A percentile compares a stretch with the other conserved stretches of the same genome.
Conservation (phyloP, 2,888 invertebrate genomes). For the Andrena fulva region DNA sequence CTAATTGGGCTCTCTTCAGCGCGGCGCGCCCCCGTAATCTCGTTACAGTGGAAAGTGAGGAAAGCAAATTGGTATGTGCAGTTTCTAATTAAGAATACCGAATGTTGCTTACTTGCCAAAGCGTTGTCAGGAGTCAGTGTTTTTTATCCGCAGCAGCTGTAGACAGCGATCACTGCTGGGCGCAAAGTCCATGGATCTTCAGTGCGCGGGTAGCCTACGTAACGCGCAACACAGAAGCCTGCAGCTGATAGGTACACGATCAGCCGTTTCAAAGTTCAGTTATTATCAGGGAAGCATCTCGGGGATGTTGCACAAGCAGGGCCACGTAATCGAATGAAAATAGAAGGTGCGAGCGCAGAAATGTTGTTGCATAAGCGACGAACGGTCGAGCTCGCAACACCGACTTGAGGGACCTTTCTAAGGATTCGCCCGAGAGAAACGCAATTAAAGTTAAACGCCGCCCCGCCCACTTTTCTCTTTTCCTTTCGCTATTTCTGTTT, state of each 20-base stretch:
- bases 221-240: neutral
- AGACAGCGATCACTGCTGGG: too few species aligned
- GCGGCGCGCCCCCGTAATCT: neutral
- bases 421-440: conserved; percentile 78
- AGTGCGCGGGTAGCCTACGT: neutral
- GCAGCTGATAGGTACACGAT: neutral
- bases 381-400: conserved; percentile 70
- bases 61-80: neutral
- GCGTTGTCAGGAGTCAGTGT: too few species aligned
- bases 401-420: conserved; percentile 74
- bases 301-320: conserved; percentile 39
- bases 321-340: conserved; percentile 47
- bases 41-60: neutral
- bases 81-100: neutral
- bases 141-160: too few species aligned
- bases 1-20: conserved; percentile 6
- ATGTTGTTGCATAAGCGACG: conserved; percentile 77
- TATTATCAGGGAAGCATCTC: conserved; percentile 6
- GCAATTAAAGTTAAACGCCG: conserved; percentile 83
- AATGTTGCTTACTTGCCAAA: neutral
- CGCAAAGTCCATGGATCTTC: too few species aligned
- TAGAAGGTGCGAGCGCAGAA: conserved; percentile 65
- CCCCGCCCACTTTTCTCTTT: conserved; percentile 50
- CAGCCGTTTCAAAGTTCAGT: conserved; percentile 15
- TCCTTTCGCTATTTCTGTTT: conserved; percentile 58